Percentiles rank a stretch among this genome's conserved stretches.
These are phyloP conservation scores for Lepidotrigona ventralis DNA, from an alignment of 1,140 invertebrate species.

Conservation along the genomic window DNA sequence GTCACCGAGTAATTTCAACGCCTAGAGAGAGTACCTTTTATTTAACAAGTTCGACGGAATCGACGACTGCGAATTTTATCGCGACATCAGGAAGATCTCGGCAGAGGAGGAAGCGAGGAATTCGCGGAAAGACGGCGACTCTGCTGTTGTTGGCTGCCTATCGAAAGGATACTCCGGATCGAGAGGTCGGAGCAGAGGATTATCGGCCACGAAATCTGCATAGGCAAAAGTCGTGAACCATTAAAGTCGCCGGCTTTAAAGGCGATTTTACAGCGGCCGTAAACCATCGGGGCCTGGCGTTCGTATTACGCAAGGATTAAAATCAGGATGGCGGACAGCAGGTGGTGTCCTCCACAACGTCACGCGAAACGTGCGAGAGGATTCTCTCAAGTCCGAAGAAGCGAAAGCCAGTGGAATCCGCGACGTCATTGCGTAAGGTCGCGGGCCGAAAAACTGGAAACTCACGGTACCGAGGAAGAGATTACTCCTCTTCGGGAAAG, in stretches of 20 bases:
- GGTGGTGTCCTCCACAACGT: slow-evolving; percentile 45
- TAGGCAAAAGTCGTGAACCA: slow-evolving; percentile 75
- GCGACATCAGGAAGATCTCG: slow-evolving; percentile 5
- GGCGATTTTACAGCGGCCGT: slow-evolving; percentile 70
- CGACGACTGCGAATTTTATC: slow-evolving; percentile 35
- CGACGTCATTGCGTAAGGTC: background rate
- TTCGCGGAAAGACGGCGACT: slow-evolving; percentile 30
- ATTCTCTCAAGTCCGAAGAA: background rate
- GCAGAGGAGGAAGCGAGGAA: slow-evolving; percentile 34
- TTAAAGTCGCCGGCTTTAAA: slow-evolving; percentile 70
- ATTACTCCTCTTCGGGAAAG: no score
- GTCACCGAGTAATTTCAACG: no score
- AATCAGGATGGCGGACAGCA: slow-evolving; percentile 46
- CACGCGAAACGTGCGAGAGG: slow-evolving; percentile 4
- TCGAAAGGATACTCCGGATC: slow-evolving; percentile 56
- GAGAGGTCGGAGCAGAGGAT: slow-evolving; percentile 69
- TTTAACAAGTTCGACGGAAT: background rate
- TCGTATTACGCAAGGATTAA: slow-evolving; percentile 60
- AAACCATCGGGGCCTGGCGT: slow-evolving; percentile 56
- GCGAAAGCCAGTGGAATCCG: background rate
- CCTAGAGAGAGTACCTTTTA: no score
- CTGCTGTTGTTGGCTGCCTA: slow-evolving; percentile 13
- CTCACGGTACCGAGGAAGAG: no score
- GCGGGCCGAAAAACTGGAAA: background rate
- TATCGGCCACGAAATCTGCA: slow-evolving; percentile 76